Evolutionary conservation across 1,140 invertebrate species (phyloP).

Genomic region (Drosophila nannoptera): DNA sequence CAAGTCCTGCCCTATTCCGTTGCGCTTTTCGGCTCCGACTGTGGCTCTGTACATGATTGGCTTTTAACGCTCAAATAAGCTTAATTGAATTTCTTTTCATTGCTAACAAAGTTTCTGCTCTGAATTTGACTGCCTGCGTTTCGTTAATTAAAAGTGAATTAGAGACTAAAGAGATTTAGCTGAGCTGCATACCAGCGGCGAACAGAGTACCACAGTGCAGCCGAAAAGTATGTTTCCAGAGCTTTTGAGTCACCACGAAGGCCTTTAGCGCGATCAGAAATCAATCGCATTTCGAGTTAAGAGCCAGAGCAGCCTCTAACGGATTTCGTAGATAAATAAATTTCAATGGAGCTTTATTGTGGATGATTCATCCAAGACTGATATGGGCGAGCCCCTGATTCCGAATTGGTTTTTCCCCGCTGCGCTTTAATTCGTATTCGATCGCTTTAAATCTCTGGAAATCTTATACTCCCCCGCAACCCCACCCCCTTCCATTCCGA

Average conservation of each 20-base stretch:
- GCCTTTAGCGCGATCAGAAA: too few species aligned
- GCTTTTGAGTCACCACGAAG: not conserved
- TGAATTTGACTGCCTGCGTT: conserved; percentile 53
- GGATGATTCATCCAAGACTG: too few species aligned
- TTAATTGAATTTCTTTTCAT: conserved; percentile 79
- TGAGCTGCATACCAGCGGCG: not conserved
- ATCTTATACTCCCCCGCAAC: not conserved
- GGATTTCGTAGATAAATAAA: too few species aligned
- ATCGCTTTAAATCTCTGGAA: not conserved
- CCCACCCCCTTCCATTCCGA: not conserved
- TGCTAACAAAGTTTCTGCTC: conserved; percentile 70
- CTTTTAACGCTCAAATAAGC: conserved; percentile 79
- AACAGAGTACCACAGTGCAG: not conserved
- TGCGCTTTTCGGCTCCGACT: conserved; percentile 59
- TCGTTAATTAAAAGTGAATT: conserved; percentile 78
- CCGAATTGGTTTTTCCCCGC: too few species aligned
- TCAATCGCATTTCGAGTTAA: too few species aligned
- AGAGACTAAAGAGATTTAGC: conserved; percentile 50
- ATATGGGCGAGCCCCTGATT: not conserved
- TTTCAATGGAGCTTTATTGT: too few species aligned
- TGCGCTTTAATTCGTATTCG: not conserved
- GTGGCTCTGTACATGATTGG: conserved; percentile 71
- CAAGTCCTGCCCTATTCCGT: conserved; percentile 31
- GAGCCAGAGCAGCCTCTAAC: too few species aligned
- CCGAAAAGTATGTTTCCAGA: not conserved